Evolutionary conservation across 2,888 invertebrate genomes (phyloP).

Genomic region (Apamea sordens): DNA sequence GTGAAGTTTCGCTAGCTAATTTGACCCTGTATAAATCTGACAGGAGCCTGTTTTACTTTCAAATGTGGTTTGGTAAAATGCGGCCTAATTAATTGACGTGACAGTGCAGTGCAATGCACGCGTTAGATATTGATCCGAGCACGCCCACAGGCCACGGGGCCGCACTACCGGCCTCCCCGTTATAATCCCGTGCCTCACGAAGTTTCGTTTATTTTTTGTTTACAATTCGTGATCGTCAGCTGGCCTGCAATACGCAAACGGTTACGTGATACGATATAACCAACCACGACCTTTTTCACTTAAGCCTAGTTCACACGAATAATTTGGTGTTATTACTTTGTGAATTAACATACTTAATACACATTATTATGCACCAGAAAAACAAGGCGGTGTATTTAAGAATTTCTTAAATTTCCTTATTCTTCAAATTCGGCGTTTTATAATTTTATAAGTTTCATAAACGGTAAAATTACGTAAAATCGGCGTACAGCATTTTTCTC

Average conservation of each 20-base stretch:
- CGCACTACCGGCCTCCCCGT: constrained; percentile 7
- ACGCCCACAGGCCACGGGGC: constrained; percentile 3
- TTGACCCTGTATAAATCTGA: not conserved
- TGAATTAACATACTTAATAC: constrained; percentile 66
- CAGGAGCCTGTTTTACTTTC: constrained; percentile 16
- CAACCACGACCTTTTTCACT: constrained; percentile 62
- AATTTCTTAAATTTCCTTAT: constrained; percentile 52
- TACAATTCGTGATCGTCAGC: constrained; percentile 68
- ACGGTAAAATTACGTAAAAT: constrained; percentile 58
- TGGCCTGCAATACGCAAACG: constrained; percentile 61
- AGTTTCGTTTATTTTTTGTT: constrained; percentile 62
- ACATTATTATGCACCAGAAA: constrained; percentile 53
- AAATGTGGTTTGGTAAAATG: constrained; percentile 57
- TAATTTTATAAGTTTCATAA: constrained; percentile 37
- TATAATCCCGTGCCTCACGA: constrained; percentile 53
- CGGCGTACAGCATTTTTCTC: constrained; percentile 25
- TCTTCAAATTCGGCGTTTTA: constrained; percentile 51
- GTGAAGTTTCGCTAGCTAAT: not conserved
- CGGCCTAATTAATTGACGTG: constrained; percentile 60
- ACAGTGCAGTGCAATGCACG: constrained; percentile 47
- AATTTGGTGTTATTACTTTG: constrained; percentile 65
- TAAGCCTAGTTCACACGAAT: constrained; percentile 70
- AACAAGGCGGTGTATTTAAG: constrained; percentile 44
- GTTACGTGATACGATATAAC: constrained; percentile 70
- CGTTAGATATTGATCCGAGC: constrained; percentile 48